Base-by-base conservation (phyloP, 2,113 vertebrate species). In the Syngnathus scovelli region DNA sequence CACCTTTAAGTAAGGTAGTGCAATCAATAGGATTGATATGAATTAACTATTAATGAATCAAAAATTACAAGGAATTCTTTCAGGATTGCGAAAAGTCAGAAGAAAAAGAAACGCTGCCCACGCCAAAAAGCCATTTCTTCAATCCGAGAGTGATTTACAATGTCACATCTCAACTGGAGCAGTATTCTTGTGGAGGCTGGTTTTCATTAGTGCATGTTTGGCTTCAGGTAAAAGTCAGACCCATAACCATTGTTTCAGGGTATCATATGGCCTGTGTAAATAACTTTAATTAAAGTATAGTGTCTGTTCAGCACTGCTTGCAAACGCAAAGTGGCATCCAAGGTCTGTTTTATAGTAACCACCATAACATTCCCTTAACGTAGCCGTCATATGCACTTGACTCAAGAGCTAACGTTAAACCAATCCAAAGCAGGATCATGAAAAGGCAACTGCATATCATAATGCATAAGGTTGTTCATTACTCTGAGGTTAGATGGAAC, bases 251-350 rank as follows among this genome's bases (percentile, higher is more conserved):
- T 89, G 87, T 90, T 88, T 85, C 85, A 79, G 64, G 55, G 72
- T 84, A 88, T 90, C 86, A 83, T 48, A 85, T 86, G 78, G 66
- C 84, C 72, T 82, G 71, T 76, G 69, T 85, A 88, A 89, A 91
- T 88, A 89, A 80, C 78, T 86, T 75, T 90, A 90, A 90, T 88
- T 85, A 87, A 82, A 78, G 80, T 73, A 23, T 81, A n/a, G n/a
- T n/a, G 81, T 82, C 72, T 79, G 85, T 72, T 88, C 83, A 82
- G 78, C 66, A 10, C 82, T 64, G 68, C 52, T 67, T 37, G 39
- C 74, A 81, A 90, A 90, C 74, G 1, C 55, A 77, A 81, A 81
- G 76, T 89, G 87, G 88, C 87, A 90, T 84, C 64, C 48, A 12
- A 0, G 66, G 60, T 71, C 48, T 0, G 38, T 51, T 54, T 21